Percentiles rank a stretch among this genome's conserved stretches.
Evolutionary conservation across 1,140 invertebrate species (phyloP).

Genomic region (Eciton burchellii): DNA sequence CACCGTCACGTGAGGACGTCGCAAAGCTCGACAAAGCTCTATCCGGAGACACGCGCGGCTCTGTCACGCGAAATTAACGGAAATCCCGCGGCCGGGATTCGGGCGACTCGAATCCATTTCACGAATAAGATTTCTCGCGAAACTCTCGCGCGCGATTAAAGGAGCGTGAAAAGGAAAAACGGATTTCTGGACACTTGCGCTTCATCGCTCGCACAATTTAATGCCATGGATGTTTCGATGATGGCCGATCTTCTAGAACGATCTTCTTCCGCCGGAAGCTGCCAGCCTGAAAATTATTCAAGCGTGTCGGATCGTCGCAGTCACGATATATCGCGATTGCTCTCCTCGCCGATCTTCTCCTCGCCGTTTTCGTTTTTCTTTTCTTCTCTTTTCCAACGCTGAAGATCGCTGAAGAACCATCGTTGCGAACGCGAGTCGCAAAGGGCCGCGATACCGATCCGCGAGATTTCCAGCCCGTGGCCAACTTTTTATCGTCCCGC

Average conservation of each 20-base stretch:
- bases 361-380: neutral
- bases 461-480: neutral
- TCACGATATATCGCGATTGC: constrained; percentile 66
- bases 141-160: constrained; percentile 41
- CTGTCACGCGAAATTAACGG: too few species aligned
- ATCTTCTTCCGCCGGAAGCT: constrained; percentile 77
- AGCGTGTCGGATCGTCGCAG: constrained; percentile 72
- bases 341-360: constrained; percentile 38
- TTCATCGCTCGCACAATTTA: constrained; percentile 70
- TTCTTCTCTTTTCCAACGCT: neutral
- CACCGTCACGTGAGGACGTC: neutral
- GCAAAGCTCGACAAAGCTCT: too few species aligned
- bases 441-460: neutral
- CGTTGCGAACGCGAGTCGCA: too few species aligned
- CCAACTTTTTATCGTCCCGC: constrained; percentile 19
- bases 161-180: constrained; percentile 34
- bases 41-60: too few species aligned
- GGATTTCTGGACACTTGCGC: constrained; percentile 53
- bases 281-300: constrained; percentile 79
- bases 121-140: constrained; percentile 51
- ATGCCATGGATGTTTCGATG: constrained; percentile 50
- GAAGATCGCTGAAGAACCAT: too few species aligned
- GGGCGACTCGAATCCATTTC: too few species aligned
- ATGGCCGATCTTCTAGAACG: constrained; percentile 62
- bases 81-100: neutral